Conservation (phyloP, 1,140 invertebrate species). For the Lepidurus couesii region DNA sequence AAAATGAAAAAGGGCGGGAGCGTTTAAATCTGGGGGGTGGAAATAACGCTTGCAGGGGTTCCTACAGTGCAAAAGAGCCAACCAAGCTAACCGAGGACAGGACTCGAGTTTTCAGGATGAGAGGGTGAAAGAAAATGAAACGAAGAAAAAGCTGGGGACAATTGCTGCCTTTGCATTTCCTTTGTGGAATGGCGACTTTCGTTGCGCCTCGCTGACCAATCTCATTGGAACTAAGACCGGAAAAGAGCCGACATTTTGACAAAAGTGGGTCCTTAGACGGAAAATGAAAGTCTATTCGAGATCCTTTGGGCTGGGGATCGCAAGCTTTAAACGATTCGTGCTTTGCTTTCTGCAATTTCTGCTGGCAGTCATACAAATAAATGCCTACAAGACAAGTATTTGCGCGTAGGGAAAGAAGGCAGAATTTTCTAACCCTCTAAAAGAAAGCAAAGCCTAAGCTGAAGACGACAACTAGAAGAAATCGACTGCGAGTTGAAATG, state of each 20-base stretch:
- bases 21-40: neutral
- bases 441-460: neutral
- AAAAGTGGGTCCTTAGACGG: slow-evolving; percentile 11
- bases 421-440: neutral
- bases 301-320: neutral
- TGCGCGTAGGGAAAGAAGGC: neutral
- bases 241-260: slow-evolving; percentile 8
- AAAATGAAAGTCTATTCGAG: slow-evolving; percentile 13
- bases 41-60: neutral
- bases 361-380: neutral
- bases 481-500: slow-evolving; percentile 10
- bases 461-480: neutral
- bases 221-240: slow-evolving; percentile 17
- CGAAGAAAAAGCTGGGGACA: neutral
- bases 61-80: neutral
- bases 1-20: neutral
- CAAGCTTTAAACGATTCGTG: neutral
- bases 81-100: neutral
- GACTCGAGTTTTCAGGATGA: neutral
- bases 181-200: slow-evolving; percentile 17
- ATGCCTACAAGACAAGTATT: neutral
- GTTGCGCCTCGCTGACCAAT: slow-evolving; percentile 20
- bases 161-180: slow-evolving; percentile 21
- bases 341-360: neutral
- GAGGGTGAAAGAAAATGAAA: neutral